A percentile compares a stretch with the other conserved stretches of the same genome.
Evolutionary conservation across 1,140 invertebrate species (phyloP).

Genomic region (Drosophila mojavensis): DNA sequence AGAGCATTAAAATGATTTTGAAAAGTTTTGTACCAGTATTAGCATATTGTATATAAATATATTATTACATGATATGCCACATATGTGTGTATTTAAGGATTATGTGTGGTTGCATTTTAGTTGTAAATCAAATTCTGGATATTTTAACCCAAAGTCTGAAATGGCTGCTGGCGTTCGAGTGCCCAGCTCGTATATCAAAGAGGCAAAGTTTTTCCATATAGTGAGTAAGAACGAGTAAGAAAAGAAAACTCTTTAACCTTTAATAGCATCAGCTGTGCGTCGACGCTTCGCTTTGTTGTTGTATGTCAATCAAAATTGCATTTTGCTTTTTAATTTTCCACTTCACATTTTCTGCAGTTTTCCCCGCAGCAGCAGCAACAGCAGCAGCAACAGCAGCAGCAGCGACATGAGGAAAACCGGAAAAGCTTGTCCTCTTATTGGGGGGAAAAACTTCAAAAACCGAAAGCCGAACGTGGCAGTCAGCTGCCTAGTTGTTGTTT

Average conservation of each 20-base stretch:
- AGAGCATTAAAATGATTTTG: too few species aligned
- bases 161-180: too few species aligned
- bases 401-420: constrained; percentile 49
- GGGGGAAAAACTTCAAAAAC: constrained; percentile 69
- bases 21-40: too few species aligned
- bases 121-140: too few species aligned
- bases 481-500: neutral
- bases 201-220: constrained; percentile 16
- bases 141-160: too few species aligned
- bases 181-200: constrained; percentile 20
- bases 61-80: too few species aligned
- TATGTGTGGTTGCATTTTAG: too few species aligned
- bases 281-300: constrained; percentile 25
- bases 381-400: constrained; percentile 19
- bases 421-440: constrained; percentile 63
- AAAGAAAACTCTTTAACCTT: constrained; percentile 22
- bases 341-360: neutral
- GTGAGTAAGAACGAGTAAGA: neutral
- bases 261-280: constrained; percentile 13
- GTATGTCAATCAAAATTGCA: constrained; percentile 77
- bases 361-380: constrained; percentile 22
- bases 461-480: constrained; percentile 48
- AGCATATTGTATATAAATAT: too few species aligned
- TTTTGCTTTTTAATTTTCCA: constrained; percentile 66
- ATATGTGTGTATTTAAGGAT: too few species aligned